These are phyloP conservation scores for Eupristina koningsbergeri DNA, from an alignment of 1,140 invertebrate genomes.

Conservation along the genomic window DNA sequence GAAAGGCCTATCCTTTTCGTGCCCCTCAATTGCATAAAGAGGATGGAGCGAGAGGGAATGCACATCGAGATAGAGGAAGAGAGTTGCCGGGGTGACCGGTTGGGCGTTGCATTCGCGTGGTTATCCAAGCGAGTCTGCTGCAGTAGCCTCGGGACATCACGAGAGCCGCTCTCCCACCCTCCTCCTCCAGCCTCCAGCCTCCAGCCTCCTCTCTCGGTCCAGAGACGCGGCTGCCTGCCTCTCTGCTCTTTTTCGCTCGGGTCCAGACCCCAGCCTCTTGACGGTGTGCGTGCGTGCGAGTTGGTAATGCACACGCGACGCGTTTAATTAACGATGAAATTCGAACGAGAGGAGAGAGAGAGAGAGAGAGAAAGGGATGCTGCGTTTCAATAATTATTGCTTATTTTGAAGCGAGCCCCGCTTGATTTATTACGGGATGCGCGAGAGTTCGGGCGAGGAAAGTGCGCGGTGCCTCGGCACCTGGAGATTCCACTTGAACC, in stretches of 20 bases:
- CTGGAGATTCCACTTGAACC: neutral
- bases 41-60: neutral
- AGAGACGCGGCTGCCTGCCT: neutral
- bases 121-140: conserved; percentile 62
- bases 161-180: conserved; percentile 52
- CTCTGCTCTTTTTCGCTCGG: conserved; percentile 48
- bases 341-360: neutral
- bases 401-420: conserved; percentile 1
- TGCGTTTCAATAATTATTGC: conserved; percentile 45
- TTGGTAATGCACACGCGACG: conserved; percentile 10
- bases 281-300: neutral
- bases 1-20: neutral
- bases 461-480: neutral
- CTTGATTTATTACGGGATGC: conserved; percentile 21
- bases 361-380: conserved; percentile 34
- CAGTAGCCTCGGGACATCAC: conserved; percentile 71
- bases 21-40: neutral
- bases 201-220: neutral
- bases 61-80: conserved; percentile 30
- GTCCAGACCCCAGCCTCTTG: no score
- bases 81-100: conserved; percentile 56
- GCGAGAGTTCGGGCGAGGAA: neutral
- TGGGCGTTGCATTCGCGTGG: conserved; percentile 60
- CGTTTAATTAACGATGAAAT: conserved; percentile 49
- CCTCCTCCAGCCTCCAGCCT: conserved; percentile 35